Conservation (phyloP, 1,140 invertebrate species). For the Trichonephila clavata region DNA sequence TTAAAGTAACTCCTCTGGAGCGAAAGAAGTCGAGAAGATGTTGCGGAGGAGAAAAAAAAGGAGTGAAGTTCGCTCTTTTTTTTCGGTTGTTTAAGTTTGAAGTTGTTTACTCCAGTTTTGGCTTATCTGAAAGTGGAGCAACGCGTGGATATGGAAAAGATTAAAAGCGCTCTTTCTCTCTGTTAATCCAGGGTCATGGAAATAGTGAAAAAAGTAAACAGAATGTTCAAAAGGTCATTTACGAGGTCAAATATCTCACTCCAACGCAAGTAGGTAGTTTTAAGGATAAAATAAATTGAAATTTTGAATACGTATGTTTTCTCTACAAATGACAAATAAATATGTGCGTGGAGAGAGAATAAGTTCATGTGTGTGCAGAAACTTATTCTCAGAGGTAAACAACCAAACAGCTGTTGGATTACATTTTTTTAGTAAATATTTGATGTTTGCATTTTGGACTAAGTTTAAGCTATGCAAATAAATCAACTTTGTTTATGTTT, state of each 20-base stretch:
- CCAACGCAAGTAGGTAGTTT: not conserved
- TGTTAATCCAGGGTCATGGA: not conserved
- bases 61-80: not conserved
- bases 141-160: constrained; percentile 13
- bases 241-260: constrained; percentile 14
- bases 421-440: not conserved
- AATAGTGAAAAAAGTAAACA: not conserved
- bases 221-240: not conserved
- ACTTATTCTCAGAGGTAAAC: no score
- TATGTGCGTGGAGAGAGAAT: no score
- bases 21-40: not conserved
- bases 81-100: not conserved
- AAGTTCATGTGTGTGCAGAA: no score
- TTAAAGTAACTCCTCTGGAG: not conserved
- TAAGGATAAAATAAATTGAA: no score
- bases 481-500: not conserved
- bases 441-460: not conserved
- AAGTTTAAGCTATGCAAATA: not conserved
- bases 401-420: no score
- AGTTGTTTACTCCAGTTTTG: not conserved
- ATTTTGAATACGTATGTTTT: no score
- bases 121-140: constrained; percentile 17
- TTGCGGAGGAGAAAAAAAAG: not conserved
- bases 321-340: no score
- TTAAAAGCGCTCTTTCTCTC: not conserved